Percentiles rank a stretch among this genome's conserved stretches.
Conservation (phyloP, 2,888 invertebrate genomes). For the Lomographa bimaculata region DNA sequence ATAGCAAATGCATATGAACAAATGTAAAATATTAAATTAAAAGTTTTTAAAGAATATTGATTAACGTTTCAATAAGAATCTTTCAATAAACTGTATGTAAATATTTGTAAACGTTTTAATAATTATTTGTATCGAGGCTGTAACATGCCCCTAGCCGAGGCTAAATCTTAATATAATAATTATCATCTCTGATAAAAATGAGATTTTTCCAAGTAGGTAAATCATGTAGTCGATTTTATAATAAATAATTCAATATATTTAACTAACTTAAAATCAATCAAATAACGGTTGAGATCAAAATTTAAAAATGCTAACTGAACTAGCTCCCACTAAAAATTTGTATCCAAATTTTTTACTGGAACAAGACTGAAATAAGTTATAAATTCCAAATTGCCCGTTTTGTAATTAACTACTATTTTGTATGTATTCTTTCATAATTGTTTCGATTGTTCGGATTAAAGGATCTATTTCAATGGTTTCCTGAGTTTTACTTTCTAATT, state of each 20-base stretch:
- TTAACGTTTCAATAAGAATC: too few species aligned
- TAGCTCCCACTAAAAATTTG: neutral
- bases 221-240: conserved; percentile 6
- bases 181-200: neutral
- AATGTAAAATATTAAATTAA: too few species aligned
- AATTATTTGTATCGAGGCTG: conserved; percentile 19
- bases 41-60: too few species aligned
- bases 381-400: conserved; percentile 48
- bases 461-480: conserved; percentile 48
- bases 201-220: conserved; percentile 3
- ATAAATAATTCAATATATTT: neutral
- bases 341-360: conserved; percentile 49
- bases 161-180: neutral
- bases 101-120: neutral
- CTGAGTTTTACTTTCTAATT: conserved; percentile 33
- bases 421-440: conserved; percentile 70
- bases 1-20: too few species aligned
- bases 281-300: too few species aligned
- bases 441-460: conserved; percentile 72
- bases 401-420: conserved; percentile 48
- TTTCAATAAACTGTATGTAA: conserved; percentile 2
- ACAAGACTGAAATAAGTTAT: conserved; percentile 64
- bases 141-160: conserved; percentile 2
- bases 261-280: too few species aligned
- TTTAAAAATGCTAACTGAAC: conserved; percentile 1